phyloP scores from a whole-genome alignment of 2,888 invertebrate species.

The Oscheius onirici region DNA sequence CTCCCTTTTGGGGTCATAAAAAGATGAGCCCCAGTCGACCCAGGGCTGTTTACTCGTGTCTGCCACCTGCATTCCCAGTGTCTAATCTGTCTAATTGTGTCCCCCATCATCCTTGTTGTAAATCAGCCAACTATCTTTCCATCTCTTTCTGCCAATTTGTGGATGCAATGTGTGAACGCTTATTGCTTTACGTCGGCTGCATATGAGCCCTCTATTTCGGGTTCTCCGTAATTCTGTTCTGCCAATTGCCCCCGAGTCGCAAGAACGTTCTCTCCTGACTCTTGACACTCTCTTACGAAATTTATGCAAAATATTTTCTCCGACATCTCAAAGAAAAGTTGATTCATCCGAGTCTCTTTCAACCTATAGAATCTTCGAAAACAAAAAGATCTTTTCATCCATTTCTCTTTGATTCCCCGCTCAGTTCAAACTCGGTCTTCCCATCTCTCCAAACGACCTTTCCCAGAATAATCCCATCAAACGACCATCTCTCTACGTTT shows the following conservation, averaged over 20 bases:
- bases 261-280: background rate
- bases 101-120: background rate
- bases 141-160: background rate
- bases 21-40: background rate
- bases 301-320: too few species aligned
- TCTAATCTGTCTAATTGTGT: constrained; percentile 12
- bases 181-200: constrained; percentile 6
- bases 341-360: too few species aligned
- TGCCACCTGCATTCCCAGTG: constrained; percentile 15
- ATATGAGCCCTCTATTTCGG: background rate
- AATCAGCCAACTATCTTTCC: background rate
- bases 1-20: background rate
- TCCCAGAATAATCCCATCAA: background rate
- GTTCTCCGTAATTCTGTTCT: too few species aligned
- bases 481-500: background rate
- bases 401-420: background rate
- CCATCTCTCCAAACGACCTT: constrained; percentile 1
- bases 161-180: constrained; percentile 1
- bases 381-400: background rate
- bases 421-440: background rate
- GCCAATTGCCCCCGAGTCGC: constrained; percentile 1
- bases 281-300: background rate
- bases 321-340: too few species aligned
- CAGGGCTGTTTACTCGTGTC: constrained; percentile 1
- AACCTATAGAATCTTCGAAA: too few species aligned